Percentiles rank a stretch among this genome's conserved stretches.
These are phyloP conservation scores for Andrena marginata DNA, from an alignment of 2,888 invertebrate species.

Conservation along the genomic window DNA sequence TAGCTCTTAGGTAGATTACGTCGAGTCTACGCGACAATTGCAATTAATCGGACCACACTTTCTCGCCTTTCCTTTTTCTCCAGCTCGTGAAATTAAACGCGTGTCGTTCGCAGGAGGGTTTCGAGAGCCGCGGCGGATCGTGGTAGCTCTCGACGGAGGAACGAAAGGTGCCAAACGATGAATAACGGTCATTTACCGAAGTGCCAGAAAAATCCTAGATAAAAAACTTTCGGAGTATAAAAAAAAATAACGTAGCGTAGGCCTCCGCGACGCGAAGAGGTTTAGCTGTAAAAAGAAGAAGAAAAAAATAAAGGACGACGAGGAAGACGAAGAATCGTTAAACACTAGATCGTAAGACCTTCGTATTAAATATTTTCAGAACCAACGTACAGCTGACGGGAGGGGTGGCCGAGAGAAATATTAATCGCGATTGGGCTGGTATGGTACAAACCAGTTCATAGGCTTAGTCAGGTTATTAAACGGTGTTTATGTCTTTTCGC, in stretches of 20 bases:
- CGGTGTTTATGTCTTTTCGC: constrained; percentile 57
- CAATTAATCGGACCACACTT: constrained; percentile 75
- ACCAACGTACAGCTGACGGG: constrained; percentile 28
- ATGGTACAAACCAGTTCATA: constrained; percentile 44
- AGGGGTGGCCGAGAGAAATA: constrained; percentile 27
- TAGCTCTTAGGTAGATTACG: constrained; percentile 59
- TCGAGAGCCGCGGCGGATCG: constrained; percentile 43
- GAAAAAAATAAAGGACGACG: not conserved
- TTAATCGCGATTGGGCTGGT: constrained; percentile 48
- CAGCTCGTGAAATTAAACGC: constrained; percentile 56
- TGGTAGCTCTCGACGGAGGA: constrained; percentile 43
- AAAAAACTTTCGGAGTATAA: constrained; percentile 46
- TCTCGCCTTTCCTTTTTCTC: constrained; percentile 74
- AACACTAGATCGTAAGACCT: constrained; percentile 52
- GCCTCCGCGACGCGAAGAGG: constrained; percentile 9
- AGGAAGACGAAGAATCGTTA: not conserved
- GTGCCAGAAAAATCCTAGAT: constrained; percentile 63
- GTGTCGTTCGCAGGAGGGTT: constrained; percentile 53
- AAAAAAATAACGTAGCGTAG: constrained; percentile 36
- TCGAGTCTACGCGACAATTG: constrained; percentile 70
- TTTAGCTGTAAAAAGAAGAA: constrained; percentile 28
- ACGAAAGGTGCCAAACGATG: constrained; percentile 48
- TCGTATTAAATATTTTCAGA: constrained; percentile 49
- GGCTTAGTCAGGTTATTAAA: constrained; percentile 50
- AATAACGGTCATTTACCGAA: constrained; percentile 54